Base-by-base conservation (phyloP, 1,140 invertebrate genomes). In the Tenebrio molitor region DNA sequence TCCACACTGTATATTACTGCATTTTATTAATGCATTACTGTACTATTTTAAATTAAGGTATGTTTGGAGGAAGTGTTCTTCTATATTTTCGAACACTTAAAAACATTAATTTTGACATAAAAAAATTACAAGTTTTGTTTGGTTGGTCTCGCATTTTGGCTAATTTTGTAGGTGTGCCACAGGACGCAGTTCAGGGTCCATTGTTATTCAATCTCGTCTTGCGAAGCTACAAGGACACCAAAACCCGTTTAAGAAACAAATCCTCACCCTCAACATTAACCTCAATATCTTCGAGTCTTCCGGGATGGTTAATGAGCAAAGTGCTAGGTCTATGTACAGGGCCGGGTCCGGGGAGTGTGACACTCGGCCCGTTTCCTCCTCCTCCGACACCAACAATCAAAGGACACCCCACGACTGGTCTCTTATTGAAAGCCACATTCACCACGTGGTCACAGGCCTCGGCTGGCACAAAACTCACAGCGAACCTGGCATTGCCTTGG, bases 391-490 rank as follows among this genome's bases (percentile, higher is more conserved):
- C 84, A 6, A 93, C 92, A 69, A 92, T 88, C 68, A 95, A 91
- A 3, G 93, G 93, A 79, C 93, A 95, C 41, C 93, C 93, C 42
- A 91, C 91, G 0, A 93, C 91, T 41, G 91, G 86, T 73, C 80
- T 62, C 69, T 98, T 97, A 85, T 99, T 99, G 84, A 99, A 99
- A 21, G 95, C 95, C 8, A 99, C 95, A 82, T 95, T 96, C 74
- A 98, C 95, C 29, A 95, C 90, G 84, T 99, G 97, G 83, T 97
- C 95, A 79, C 93, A 93, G 15, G 94, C 90, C 84, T 98, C 95
- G 23, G 95, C 91, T 21, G 97, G 97, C 63, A 97, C 92, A 83
- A 99, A 99, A 74, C 93, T 95, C 62, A 99, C 96, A 53, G 96
- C 95, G 85, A 98, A 99, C 75, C 94, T 90, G 64, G 89, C 89